These are phyloP conservation scores for Drosophila murphyi DNA, from an alignment of 1,140 invertebrate genomes.

Conservation along the genomic window DNA sequence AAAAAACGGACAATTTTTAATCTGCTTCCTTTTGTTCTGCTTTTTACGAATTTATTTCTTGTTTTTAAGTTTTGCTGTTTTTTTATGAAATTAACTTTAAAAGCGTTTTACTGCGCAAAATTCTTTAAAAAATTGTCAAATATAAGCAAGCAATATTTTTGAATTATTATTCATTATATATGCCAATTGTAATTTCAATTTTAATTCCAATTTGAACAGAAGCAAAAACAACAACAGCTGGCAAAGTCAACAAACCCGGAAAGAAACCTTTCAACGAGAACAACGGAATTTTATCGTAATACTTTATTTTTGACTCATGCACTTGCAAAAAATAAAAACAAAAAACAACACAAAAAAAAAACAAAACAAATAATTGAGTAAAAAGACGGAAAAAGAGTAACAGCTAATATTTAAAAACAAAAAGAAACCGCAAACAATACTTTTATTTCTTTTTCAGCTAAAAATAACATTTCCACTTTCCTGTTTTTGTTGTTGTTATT, in stretches of 20 bases:
- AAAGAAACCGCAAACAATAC: slow-evolving; percentile 53
- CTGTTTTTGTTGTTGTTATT: slow-evolving; percentile 27
- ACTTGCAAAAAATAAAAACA: slow-evolving; percentile 42
- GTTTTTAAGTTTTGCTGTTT: slow-evolving; percentile 18
- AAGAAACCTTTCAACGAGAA: slow-evolving; percentile 68
- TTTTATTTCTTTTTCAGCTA: slow-evolving; percentile 53
- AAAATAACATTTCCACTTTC: slow-evolving; percentile 57
- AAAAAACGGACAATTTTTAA: slow-evolving; percentile 31
- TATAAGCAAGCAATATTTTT: slow-evolving; percentile 35
- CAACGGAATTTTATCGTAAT: slow-evolving; percentile 75
- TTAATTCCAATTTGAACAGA: slow-evolving; percentile 32
- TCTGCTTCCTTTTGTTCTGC: slow-evolving; percentile 47
- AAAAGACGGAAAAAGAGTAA: slow-evolving; percentile 1
- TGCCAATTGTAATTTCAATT: slow-evolving; percentile 49
- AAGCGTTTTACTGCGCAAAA: slow-evolving; percentile 33
- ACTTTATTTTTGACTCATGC: slow-evolving; percentile 51
- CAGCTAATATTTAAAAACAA: slow-evolving; percentile 31
- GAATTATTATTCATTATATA: slow-evolving; percentile 54
- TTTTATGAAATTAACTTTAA: slow-evolving; percentile 19
- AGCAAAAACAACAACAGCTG: slow-evolving; percentile 36
- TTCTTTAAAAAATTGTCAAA: slow-evolving; percentile 29
- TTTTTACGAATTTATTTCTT: slow-evolving; percentile 41
- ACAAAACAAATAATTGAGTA: slow-evolving; percentile 23
- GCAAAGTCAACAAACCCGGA: slow-evolving; percentile 82
- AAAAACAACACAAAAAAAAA: slow-evolving; percentile 35